Conservation (phyloP, 2,113 vertebrate species). For the Apteryx mantelli region DNA sequence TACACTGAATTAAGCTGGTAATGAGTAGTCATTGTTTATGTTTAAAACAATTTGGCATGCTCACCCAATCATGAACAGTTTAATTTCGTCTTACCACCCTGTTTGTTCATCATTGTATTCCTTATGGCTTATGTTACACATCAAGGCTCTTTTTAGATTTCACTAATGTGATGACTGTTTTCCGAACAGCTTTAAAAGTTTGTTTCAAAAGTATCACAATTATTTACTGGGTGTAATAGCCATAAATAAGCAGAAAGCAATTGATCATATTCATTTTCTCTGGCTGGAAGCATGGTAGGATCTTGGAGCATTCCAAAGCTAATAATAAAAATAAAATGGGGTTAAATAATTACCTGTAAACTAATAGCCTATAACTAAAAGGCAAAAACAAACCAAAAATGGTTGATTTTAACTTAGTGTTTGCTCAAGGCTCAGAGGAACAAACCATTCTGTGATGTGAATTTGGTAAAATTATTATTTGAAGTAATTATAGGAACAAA, state of each 20-base stretch:
- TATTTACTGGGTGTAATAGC: background rate
- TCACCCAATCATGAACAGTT: background rate
- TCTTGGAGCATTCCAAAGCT: background rate
- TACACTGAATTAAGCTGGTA: slow-evolving; percentile 6
- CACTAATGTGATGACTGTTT: background rate
- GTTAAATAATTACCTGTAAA: background rate
- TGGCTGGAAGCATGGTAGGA: background rate
- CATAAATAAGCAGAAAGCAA: background rate
- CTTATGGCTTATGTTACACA: background rate
- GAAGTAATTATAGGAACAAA: background rate
- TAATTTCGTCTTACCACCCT: background rate
- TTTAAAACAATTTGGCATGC: background rate
- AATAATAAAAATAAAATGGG: background rate
- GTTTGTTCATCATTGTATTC: background rate
- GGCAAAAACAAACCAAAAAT: slow-evolving; percentile 5
- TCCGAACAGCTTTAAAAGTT: background rate
- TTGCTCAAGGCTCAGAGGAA: background rate
- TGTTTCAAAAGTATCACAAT: background rate
- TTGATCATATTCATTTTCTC: background rate
- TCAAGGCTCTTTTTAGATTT: background rate
- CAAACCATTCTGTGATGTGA: background rate
- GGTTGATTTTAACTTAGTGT: background rate
- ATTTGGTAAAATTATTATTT: background rate
- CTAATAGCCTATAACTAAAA: slow-evolving; percentile 7
- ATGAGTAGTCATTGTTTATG: background rate